Evolutionary conservation across 2,888 invertebrate genomes (phyloP).

Genomic region (Caenorhabditis sp.): DNA sequence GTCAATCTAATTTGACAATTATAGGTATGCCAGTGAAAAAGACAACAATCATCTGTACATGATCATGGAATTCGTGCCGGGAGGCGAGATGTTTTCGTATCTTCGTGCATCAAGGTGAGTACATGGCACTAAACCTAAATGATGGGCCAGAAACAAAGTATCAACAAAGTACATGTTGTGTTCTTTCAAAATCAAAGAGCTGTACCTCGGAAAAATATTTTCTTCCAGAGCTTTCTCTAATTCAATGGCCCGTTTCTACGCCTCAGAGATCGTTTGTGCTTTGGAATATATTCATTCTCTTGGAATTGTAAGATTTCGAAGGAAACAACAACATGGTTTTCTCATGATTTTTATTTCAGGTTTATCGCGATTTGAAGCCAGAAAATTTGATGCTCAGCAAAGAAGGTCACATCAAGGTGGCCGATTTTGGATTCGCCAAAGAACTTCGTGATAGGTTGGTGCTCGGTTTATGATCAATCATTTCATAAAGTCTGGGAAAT

Average conservation of each 20-base stretch:
- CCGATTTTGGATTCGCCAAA: conserved; percentile 98
- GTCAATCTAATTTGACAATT: conserved; percentile 73
- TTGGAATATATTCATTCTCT: conserved; percentile 94
- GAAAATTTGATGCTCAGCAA: conserved; percentile 94
- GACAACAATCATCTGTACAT: conserved; percentile 95
- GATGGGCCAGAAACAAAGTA: not conserved
- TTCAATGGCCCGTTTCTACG: conserved; percentile 93
- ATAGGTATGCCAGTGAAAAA: conserved; percentile 93
- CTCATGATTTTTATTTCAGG: conserved; percentile 66
- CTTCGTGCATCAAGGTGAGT: conserved; percentile 69
- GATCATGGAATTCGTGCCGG: conserved; percentile 96
- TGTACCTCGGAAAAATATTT: not conserved
- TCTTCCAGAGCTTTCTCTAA: conserved; percentile 82
- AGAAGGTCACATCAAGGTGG: conserved; percentile 96
- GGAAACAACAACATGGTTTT: conserved; percentile 6
- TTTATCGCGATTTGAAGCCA: conserved; percentile 92
- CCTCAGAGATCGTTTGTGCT: conserved; percentile 94
- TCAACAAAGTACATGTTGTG: not conserved
- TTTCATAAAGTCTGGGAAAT: too few species aligned
- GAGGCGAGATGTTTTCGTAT: conserved; percentile 92
- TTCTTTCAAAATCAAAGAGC: not conserved
- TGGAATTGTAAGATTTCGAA: conserved; percentile 87
- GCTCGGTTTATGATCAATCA: not conserved
- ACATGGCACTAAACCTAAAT: not conserved
- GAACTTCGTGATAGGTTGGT: conserved; percentile 90